phyloP scores from a whole-genome alignment of 2,113 vertebrate genomes.

The Corythoichthys haematopterus region DNA sequence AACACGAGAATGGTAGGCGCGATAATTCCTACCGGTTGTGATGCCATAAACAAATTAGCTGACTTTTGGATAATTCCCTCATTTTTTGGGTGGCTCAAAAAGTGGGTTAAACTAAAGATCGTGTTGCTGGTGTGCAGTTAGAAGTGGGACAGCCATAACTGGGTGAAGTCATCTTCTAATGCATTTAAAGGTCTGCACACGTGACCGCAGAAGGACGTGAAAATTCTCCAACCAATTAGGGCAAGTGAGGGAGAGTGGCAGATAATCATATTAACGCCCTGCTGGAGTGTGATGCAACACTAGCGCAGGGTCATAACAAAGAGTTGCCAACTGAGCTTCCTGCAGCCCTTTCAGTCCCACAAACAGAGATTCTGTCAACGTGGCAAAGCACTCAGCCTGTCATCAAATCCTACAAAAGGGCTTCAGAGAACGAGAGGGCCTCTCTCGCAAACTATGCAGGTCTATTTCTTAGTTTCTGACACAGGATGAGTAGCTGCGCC shows the following conservation, averaged over 20 bases:
- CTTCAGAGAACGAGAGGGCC: slow-evolving; percentile 18
- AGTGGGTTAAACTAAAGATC: neutral
- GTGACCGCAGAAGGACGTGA: slow-evolving; percentile 26
- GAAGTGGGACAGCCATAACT: slow-evolving; percentile 15
- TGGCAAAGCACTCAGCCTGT: slow-evolving; percentile 54
- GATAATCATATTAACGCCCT: slow-evolving; percentile 51
- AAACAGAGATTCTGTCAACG: slow-evolving; percentile 56
- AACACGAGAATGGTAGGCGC: no score
- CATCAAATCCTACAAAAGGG: slow-evolving; percentile 28
- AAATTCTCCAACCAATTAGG: slow-evolving; percentile 14
- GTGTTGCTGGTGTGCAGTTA: neutral
- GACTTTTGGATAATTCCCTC: no score
- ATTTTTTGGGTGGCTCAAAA: neutral
- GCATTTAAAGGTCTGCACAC: slow-evolving; percentile 24
- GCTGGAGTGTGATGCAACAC: slow-evolving; percentile 42
- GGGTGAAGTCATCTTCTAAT: slow-evolving; percentile 24
- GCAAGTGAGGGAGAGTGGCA: slow-evolving; percentile 20
- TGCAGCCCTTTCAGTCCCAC: slow-evolving; percentile 40
- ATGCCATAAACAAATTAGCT: no score
- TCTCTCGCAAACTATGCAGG: slow-evolving; percentile 24
- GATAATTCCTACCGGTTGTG: no score
- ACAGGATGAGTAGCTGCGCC: slow-evolving; percentile 10
- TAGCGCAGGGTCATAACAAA: slow-evolving; percentile 25
- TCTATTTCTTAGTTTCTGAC: slow-evolving; percentile 35
- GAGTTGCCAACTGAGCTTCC: slow-evolving; percentile 26